Base-by-base conservation (phyloP, 2,113 vertebrate species). In the Cynocephalus volans region DNA sequence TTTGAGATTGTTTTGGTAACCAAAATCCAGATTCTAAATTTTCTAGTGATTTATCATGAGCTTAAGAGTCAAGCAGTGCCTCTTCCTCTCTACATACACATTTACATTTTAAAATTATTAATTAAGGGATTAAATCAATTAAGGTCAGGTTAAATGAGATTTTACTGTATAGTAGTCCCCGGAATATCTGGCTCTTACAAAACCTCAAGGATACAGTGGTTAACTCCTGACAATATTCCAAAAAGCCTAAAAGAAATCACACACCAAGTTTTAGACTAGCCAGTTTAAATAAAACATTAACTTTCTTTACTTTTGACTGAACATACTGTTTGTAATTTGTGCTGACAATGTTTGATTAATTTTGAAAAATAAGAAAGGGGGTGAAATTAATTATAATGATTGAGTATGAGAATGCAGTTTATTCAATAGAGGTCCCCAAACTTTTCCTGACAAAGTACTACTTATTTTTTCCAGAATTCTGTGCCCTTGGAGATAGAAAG, bases 161-260 rank as follows among this genome's bases (percentile, higher is more conserved):
- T 86, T 69, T 90, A 91, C 31, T 84, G 4, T 88, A 93, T 8
- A 19, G n/a, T 41, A 50, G 23, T 58, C n/a, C 14, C 8, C 80
- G 24, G 23, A 88, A 67, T 54, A 65, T 60, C 18, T n/a, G n/a
- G 45, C 33, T 50, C 56, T 93, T 87, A 67, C 1, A 93, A 93
- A 95, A 94, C 13, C 24, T 76, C 56, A 88, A 77, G 18, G 56
- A 92, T 65, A 56, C 8, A 82, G 11, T 4, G 18, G 4, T 93
- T 72, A 83, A 92, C 9, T 60, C 33, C 85, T 56, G 86, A 72
- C 5, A 79, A 58, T 54, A 85, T 41, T 48, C 8, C 48, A 48
- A 75, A 56, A 97, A 54, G 48, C 52, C 85, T 52, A 21, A 75
- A 88, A 92, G n/a, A 95, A 93, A 97, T 64, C 28, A 85, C 41